These are phyloP conservation scores for Carettochelys insculpta DNA, from an alignment of 2,113 vertebrate genomes.

Conservation along the genomic window DNA sequence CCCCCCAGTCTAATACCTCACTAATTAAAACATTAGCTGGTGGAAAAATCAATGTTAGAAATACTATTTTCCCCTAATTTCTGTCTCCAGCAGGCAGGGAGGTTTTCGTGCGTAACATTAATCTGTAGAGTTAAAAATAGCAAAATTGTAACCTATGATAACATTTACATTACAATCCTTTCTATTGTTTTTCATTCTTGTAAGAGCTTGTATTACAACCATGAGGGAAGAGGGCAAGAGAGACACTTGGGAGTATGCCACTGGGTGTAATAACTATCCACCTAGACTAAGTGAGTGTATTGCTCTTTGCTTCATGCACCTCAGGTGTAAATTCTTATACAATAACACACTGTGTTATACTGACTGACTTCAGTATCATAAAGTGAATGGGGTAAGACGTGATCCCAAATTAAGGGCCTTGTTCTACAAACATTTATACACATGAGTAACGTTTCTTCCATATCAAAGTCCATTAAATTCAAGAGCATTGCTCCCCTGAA, in stretches of 20 bases:
- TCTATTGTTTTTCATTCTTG: conserved; percentile 46
- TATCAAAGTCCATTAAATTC: background rate
- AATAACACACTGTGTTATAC: background rate
- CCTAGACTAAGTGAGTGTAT: conserved; percentile 16
- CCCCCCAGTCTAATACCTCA: background rate
- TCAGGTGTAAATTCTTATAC: background rate
- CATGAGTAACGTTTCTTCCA: background rate
- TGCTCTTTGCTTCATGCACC: conserved; percentile 24
- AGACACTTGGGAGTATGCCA: conserved; percentile 17
- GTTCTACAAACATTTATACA: background rate
- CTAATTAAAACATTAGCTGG: conserved; percentile 38
- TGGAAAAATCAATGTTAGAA: conserved; percentile 47
- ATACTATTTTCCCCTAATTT: conserved; percentile 56
- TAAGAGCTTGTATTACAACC: conserved; percentile 47
- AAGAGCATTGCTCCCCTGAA: background rate
- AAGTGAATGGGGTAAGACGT: background rate
- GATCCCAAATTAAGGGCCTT: background rate
- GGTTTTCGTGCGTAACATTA: conserved; percentile 58
- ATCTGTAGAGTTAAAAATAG: conserved; percentile 57
- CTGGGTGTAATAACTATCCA: conserved; percentile 15
- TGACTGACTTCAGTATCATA: background rate
- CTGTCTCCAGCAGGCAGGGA: conserved; percentile 69
- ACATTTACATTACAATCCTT: conserved; percentile 48
- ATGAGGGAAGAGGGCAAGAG: background rate
- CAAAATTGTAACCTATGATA: conserved; percentile 56